Conservation (phyloP, 2,888 invertebrate species). For the Mimachlamys varia region DNA sequence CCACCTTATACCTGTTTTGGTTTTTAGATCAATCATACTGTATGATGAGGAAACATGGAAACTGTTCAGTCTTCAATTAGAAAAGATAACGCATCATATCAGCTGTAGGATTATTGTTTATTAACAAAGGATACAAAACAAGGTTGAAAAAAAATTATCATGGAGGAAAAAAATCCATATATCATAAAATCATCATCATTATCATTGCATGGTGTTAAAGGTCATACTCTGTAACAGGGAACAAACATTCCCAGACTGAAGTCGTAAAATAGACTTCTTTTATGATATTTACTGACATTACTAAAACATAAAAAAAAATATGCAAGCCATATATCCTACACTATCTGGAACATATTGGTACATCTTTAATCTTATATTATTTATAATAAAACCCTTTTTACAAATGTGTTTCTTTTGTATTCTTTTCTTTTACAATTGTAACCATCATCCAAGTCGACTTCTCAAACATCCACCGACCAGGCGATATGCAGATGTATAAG, state of each 20-base stretch:
- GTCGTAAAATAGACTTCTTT: background rate
- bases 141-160: background rate
- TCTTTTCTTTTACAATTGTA: background rate
- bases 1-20: constrained; percentile 24
- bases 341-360: constrained; percentile 36
- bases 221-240: constrained; percentile 25
- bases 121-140: constrained; percentile 9
- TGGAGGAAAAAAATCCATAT: background rate
- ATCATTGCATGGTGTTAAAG: constrained; percentile 35
- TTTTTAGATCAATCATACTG: background rate
- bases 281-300: constrained; percentile 1
- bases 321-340: constrained; percentile 29
- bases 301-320: background rate
- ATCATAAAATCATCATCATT: constrained; percentile 28
- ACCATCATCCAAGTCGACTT: background rate
- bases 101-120: constrained; percentile 15
- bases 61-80: background rate
- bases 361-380: constrained; percentile 12
- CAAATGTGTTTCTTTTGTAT: background rate
- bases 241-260: constrained; percentile 27
- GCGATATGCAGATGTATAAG: no score
- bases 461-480: background rate
- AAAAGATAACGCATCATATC: background rate
- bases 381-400: constrained; percentile 32
- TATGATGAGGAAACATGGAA: background rate